Evolutionary conservation across 2,797 vertebrate species (phyloP).

Genomic region (Peromyscus eremicus): DNA sequence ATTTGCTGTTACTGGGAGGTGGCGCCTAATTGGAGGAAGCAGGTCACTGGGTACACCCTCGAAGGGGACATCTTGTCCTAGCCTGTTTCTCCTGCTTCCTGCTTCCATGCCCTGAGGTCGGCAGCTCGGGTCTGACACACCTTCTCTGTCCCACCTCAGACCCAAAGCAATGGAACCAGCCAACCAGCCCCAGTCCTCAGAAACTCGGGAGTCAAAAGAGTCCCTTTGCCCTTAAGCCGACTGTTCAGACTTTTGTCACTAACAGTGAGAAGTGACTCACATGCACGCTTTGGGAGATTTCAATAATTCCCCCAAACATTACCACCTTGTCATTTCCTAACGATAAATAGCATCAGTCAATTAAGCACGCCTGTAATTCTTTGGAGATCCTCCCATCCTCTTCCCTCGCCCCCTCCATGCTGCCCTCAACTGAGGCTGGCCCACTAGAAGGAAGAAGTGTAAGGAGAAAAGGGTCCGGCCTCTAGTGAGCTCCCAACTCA

Average conservation of each 20-base stretch:
- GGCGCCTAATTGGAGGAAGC: neutral
- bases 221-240: neutral
- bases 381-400: too few relatives aligned
- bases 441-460: neutral
- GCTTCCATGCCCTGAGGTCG: neutral
- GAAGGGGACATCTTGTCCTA: neutral
- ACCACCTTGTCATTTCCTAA: neutral
- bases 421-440: neutral
- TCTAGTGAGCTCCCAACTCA: neutral
- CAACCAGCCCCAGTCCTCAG: neutral
- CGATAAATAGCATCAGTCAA: neutral
- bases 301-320: neutral
- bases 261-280: neutral
- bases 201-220: neutral
- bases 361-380: neutral
- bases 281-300: neutral
- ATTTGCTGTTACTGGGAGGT: neutral
- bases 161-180: neutral
- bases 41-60: neutral
- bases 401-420: rapidly evolving
- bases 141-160: neutral
- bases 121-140: neutral
- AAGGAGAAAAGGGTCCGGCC: neutral
- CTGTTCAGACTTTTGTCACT: neutral
- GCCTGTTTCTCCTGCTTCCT: neutral